Conservation (phyloP, 2,888 invertebrate genomes). For the Chrysolina oricalcia region DNA sequence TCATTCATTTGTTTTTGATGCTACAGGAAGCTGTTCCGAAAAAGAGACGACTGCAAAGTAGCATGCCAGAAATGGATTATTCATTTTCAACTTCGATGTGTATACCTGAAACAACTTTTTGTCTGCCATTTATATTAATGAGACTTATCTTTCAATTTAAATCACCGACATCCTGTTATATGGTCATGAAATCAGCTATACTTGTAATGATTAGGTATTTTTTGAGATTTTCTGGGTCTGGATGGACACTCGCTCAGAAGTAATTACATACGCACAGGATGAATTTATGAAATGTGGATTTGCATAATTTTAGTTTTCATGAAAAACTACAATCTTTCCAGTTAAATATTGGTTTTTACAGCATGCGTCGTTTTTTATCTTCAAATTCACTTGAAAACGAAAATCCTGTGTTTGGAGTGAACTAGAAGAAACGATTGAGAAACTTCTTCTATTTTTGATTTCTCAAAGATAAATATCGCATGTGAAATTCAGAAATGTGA, state of each 20-base stretch:
- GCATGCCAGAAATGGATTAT: slow-evolving; percentile 18
- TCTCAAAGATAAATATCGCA: no score
- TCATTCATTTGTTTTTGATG: slow-evolving; percentile 8
- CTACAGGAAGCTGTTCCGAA: slow-evolving; percentile 11
- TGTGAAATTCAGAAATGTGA: no score
- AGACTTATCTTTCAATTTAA: slow-evolving; percentile 28
- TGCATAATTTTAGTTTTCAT: not conserved
- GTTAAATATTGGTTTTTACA: no score
- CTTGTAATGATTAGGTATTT: slow-evolving; percentile 22
- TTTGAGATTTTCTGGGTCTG: slow-evolving; percentile 9
- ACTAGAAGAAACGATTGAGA: no score
- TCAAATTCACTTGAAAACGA: no score
- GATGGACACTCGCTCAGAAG: slow-evolving; percentile 8
- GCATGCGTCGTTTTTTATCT: no score
- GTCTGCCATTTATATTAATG: slow-evolving; percentile 24
- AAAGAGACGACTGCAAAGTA: slow-evolving; percentile 10
- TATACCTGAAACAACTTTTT: slow-evolving; percentile 22
- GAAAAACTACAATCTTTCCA: not conserved
- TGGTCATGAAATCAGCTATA: slow-evolving; percentile 16
- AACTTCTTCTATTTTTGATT: no score
- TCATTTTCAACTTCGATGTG: slow-evolving; percentile 9
- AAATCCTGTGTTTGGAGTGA: no score
- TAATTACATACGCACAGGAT: not conserved
- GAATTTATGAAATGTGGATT: not conserved
- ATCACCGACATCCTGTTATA: slow-evolving; percentile 32